phyloP scores from a whole-genome alignment of 1,140 invertebrate species.

The Leptopilina boulardi region DNA sequence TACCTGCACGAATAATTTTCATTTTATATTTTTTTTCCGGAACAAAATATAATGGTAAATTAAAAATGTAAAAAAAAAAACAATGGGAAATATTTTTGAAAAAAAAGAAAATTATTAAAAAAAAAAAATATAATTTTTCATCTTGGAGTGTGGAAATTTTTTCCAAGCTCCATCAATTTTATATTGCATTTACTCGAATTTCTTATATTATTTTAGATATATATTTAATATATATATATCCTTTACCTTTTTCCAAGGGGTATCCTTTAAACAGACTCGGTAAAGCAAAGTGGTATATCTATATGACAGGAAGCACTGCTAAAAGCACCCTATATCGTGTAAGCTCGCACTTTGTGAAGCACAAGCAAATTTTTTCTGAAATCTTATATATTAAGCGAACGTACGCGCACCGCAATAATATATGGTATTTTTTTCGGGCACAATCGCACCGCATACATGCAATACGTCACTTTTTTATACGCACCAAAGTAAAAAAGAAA shows the following conservation, averaged over 20 bases:
- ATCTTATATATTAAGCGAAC: conserved; percentile 38
- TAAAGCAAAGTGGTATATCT: conserved; percentile 62
- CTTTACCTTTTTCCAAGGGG: neutral
- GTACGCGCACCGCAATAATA: conserved; percentile 54
- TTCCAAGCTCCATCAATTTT: conserved; percentile 30
- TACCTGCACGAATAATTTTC: neutral
- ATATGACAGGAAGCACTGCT: conserved; percentile 57
- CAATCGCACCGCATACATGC: conserved; percentile 58
- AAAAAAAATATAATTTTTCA: conserved; percentile 20
- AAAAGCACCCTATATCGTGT: conserved; percentile 68
- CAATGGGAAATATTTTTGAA: too few relatives aligned
- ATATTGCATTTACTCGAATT: conserved; percentile 33
- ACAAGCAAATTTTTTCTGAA: conserved; percentile 60
- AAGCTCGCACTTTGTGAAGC: conserved; percentile 75
- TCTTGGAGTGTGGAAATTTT: neutral
- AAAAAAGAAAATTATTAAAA: neutral
- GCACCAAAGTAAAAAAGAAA: neutral
- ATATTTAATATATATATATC: too few relatives aligned
- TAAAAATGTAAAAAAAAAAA: too few relatives aligned
- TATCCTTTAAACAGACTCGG: conserved; percentile 68
- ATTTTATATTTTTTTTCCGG: too few relatives aligned
- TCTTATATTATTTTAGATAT: conserved; percentile 43
- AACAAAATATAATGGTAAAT: too few relatives aligned
- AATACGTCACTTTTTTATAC: conserved; percentile 35
- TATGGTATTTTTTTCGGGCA: conserved; percentile 57